These are phyloP conservation scores for Octopus sinensis DNA, from an alignment of 1,140 invertebrate species.

Conservation along the genomic window DNA sequence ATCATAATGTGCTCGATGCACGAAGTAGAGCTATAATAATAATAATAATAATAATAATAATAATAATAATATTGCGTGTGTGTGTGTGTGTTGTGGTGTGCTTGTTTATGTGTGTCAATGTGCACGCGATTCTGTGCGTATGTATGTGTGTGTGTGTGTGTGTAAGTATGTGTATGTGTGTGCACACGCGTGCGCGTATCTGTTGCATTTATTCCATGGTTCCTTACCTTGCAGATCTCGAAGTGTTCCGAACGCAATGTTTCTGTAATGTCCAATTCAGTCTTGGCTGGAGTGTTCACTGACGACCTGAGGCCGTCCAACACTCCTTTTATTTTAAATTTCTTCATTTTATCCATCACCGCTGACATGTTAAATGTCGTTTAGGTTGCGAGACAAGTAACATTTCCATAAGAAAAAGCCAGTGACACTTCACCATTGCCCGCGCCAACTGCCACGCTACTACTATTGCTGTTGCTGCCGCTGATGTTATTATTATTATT, in stretches of 20 bases:
- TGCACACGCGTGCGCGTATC: no score
- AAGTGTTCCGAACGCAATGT: constrained; percentile 47
- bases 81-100: no score
- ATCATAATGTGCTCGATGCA: no score
- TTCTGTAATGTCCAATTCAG: constrained; percentile 49
- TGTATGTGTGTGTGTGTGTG: no score
- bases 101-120: no score
- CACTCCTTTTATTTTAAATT: constrained; percentile 46
- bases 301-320: constrained; percentile 45
- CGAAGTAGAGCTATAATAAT: no score
- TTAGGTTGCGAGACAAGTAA: constrained; percentile 6
- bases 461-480: neutral
- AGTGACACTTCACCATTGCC: constrained; percentile 1
- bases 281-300: constrained; percentile 43
- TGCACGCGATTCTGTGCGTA: no score
- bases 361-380: constrained; percentile 10
- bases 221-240: constrained; percentile 47
- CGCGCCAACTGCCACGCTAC: neutral
- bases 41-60: no score
- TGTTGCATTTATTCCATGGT: neutral
- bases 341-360: constrained; percentile 41
- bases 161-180: no score
- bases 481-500: neutral
- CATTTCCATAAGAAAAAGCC: neutral
- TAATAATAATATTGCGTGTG: no score